Base-by-base conservation (phyloP, 2,113 vertebrate species). In the Cisticola juncidis region DNA sequence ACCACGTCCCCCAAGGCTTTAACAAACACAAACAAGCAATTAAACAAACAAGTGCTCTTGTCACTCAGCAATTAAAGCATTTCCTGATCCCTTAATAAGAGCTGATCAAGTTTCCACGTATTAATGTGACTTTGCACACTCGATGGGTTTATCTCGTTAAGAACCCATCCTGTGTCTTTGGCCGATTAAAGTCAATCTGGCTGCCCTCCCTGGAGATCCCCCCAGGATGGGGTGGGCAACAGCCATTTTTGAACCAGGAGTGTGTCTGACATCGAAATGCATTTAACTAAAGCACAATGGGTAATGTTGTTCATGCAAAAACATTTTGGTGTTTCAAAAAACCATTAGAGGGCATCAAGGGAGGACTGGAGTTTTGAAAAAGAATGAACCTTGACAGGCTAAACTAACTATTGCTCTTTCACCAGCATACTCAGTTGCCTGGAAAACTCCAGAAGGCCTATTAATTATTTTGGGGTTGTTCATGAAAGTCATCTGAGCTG, bases 301-400 rank as follows among this genome's bases (percentile, higher is more conserved):
- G 77, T 82, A 95, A 97, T 86, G 95, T 81, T 96, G 90, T 79
- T 96, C 95, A 87, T 87, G 96, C 95, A 97, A 97, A 97, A 97
- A 95, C 96, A 95, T 97, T 97, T 97, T 94, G 97, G 95, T 95
- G 84, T 81, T 97, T 97, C 94, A 93, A 96, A 95, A 96, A 97
- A 97, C 97, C 97, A 97, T 97, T 97, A 97, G 97, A 96, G 92
- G 68, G 95, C 97, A 97, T 96, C 97, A 96, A 62, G 97, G 97
- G 97, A 97, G 90, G 95, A 79, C 70, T 84, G 76, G 61, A 88
- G 92, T 95, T 97, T 74, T 97, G 90, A 96, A 97, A 96, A 96
- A 94, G 97, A 97, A 97, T 97, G 95, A 95, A 91, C 96, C 96
- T 95, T 97, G 97, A 97, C 97, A 97, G 93, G 95, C 88, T 96